Conservation (phyloP, 2,888 invertebrate genomes). For the Polymixis lichenea region DNA sequence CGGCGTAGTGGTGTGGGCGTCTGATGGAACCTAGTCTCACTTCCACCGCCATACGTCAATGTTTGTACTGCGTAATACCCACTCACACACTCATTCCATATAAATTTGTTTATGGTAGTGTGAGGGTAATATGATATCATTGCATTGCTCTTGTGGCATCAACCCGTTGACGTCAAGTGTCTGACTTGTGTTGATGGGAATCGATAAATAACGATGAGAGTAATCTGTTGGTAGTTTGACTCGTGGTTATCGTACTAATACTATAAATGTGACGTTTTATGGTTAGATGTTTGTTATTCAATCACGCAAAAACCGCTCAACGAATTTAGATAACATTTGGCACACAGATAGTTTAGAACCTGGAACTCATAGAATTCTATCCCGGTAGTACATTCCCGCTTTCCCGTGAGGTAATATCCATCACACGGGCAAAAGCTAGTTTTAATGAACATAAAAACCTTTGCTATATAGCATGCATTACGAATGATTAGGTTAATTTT, state of each 20-base stretch:
- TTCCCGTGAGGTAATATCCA: too few species aligned
- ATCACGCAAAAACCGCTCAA: too few species aligned
- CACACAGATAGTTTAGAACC: too few species aligned
- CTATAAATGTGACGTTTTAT: too few species aligned
- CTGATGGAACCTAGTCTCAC: slow-evolving; percentile 21
- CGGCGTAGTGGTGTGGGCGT: background rate
- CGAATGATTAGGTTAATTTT: background rate
- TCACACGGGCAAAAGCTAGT: too few species aligned
- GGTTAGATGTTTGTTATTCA: too few species aligned
- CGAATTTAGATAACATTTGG: too few species aligned
- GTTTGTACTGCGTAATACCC: slow-evolving; percentile 54
- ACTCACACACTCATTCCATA: slow-evolving; percentile 52
- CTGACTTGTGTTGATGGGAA: slow-evolving; percentile 30
- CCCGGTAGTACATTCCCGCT: too few species aligned
- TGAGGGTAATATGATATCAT: slow-evolving; percentile 50
- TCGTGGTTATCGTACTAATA: background rate
- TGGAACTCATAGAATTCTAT: too few species aligned
- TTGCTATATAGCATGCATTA: background rate
- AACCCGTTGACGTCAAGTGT: slow-evolving; percentile 46
- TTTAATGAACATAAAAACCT: background rate
- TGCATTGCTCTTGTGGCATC: slow-evolving; percentile 31
- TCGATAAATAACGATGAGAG: slow-evolving; percentile 31
- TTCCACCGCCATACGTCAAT: slow-evolving; percentile 51
- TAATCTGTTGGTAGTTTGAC: background rate
- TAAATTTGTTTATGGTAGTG: slow-evolving; percentile 55